Conservation (phyloP, 2,797 vertebrate genomes). For the Danionella dracula region DNA sequence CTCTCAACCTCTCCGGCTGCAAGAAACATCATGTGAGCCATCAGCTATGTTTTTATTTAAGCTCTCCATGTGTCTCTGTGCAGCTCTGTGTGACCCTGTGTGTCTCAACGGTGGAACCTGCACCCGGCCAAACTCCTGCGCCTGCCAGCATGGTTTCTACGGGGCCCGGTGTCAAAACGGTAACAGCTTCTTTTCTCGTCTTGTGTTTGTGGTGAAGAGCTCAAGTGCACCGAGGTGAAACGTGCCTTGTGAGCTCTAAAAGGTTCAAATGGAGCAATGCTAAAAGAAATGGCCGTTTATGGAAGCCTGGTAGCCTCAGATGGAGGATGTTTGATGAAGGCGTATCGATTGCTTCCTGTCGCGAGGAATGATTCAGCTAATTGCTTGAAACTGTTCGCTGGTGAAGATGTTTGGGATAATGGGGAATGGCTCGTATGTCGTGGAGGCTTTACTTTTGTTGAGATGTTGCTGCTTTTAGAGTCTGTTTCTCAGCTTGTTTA, state of each 20-base stretch:
- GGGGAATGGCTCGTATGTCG: neutral
- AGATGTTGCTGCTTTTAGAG: neutral
- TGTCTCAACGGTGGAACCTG: constrained; percentile 78
- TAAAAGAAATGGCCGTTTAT: neutral
- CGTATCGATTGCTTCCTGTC: neutral
- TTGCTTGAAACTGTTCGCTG: constrained; percentile 67
- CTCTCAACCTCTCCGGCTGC: neutral
- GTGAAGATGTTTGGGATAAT: constrained; percentile 10
- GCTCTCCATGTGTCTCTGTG: neutral
- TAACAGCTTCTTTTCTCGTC: constrained; percentile 45
- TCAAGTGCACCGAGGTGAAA: no score
- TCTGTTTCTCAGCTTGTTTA: neutral
- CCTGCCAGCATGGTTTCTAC: constrained; percentile 73
- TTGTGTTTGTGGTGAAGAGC: no score
- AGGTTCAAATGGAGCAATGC: neutral
- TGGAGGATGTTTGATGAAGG: neutral
- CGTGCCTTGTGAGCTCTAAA: neutral
- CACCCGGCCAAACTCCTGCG: constrained; percentile 60
- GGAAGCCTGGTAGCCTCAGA: neutral
- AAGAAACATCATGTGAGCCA: neutral
- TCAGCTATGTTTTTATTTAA: neutral
- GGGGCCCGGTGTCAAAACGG: constrained; percentile 74
- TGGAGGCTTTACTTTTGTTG: neutral
- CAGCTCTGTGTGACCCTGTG: constrained; percentile 72
- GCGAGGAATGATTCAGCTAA: neutral